These are phyloP conservation scores for Andrena bucephala DNA, from an alignment of 2,888 invertebrate genomes.

Conservation along the genomic window DNA sequence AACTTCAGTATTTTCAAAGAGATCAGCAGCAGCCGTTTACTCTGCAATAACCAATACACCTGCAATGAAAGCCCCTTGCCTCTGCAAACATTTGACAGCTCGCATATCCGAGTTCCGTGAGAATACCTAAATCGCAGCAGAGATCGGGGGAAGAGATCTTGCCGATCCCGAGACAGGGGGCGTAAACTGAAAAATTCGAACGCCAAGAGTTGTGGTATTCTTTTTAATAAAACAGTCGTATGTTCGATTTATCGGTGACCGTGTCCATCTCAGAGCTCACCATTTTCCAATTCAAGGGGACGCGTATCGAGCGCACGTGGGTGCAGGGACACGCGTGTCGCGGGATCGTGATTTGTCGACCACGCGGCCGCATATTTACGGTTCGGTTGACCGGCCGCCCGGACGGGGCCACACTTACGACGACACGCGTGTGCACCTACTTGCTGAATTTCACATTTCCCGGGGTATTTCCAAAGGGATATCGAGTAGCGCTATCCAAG, in stretches of 20 bases:
- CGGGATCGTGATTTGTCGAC: constrained; percentile 63
- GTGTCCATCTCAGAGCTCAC: constrained; percentile 48
- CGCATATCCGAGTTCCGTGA: neutral
- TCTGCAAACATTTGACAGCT: no score
- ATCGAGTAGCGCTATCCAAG: constrained; percentile 69
- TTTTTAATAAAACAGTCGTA: constrained; percentile 47
- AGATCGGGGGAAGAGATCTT: constrained; percentile 19
- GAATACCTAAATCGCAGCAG: constrained; percentile 8
- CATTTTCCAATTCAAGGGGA: constrained; percentile 57
- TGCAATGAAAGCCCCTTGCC: no score
- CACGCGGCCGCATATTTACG: constrained; percentile 62
- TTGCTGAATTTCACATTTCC: constrained; percentile 77
- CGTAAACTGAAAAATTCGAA: constrained; percentile 24
- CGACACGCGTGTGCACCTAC: constrained; percentile 43
- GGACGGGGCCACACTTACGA: constrained; percentile 21
- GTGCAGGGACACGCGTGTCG: constrained; percentile 28
- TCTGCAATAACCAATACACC: no score
- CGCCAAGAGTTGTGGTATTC: constrained; percentile 22
- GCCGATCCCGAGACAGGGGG: neutral
- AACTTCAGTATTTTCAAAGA: no score
- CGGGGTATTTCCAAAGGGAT: constrained; percentile 73
- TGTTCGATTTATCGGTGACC: constrained; percentile 56
- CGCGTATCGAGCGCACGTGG: constrained; percentile 50
- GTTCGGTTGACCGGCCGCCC: constrained; percentile 55
- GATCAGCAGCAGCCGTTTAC: no score